Base-by-base conservation (phyloP, 2,888 invertebrate genomes). In the Podabrus alpinus region DNA sequence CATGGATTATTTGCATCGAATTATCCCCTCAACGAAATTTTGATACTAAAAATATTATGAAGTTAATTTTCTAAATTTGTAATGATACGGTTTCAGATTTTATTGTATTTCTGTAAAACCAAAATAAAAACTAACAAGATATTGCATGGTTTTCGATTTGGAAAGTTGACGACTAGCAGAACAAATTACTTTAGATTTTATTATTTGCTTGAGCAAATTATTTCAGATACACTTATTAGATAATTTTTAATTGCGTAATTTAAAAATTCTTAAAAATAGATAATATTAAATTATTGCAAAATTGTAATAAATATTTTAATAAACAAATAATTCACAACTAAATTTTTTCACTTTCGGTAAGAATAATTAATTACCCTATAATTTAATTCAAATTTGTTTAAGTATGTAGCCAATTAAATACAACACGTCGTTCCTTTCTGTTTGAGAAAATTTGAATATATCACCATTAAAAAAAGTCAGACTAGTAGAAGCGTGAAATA, bases 21-120 rank as follows among this genome's bases (percentile, higher is more conserved):
- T 45, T 45, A 45, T 45, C 13, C 13, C 29, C 11, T 4, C 29
- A 29, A 7, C 45, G n/a, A 45, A 7, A 13, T 45, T 45, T 45
- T 7, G 45, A 45, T n/a, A 45, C 45, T n/a, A n/a, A n/a, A 45
- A 45, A 79, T 81, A 75, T 79, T 78, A 71, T 71, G 78, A 71
- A 77, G 76, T 77, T 76, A 75, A 74, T 75, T 76, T 73, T 66
- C 62, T 70, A 73, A 77, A 71, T 75, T 77, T 71, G 61, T n/a
- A 74, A 74, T 71, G 61, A 66, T 62, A 72, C 69, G 67, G 69
- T 66, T 72, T 59, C 66, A 61, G 75, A 72, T 75, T 75, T 72
- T 66, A 45, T 45, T 45, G 45, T 45, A n/a, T 45, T 29, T 68
- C 60, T 19, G 15, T 45, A 66, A 71, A 60, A 68, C 45, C n/a